A percentile compares a stretch with the other conserved stretches of the same genome.
phyloP scores from a whole-genome alignment of 2,888 invertebrate species.

The Andrena trimmerana region DNA sequence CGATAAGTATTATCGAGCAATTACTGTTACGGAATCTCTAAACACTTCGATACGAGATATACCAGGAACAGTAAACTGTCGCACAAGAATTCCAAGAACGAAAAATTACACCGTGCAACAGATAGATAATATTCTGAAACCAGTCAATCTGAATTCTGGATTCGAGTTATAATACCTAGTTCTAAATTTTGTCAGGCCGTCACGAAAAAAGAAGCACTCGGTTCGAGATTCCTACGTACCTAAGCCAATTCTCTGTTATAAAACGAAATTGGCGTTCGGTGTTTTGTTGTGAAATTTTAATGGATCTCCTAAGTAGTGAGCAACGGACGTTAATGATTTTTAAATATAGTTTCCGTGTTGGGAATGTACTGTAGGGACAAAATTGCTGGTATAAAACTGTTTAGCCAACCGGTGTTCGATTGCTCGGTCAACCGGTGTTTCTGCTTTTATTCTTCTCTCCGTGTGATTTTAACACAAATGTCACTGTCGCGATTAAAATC shows the following conservation, averaged over 20 bases:
- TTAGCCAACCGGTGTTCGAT: conserved; percentile 42
- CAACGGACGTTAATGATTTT: conserved; percentile 50
- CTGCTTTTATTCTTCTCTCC: conserved; percentile 49
- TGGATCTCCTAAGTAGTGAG: neutral
- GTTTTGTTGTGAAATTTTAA: neutral
- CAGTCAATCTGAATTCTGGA: too few species aligned
- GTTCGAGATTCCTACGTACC: too few species aligned
- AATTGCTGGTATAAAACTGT: conserved; percentile 59
- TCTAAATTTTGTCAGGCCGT: too few species aligned
- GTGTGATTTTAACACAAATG: conserved; percentile 47
- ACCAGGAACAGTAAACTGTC: neutral
- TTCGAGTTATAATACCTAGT: too few species aligned
- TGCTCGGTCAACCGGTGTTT: conserved; percentile 55
- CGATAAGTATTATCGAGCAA: neutral
- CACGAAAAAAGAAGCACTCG: too few species aligned
- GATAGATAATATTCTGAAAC: too few species aligned
- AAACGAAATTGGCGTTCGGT: neutral
- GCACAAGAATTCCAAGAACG: neutral
- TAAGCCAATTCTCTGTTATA: neutral
- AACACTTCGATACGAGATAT: neutral
- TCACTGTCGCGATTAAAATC: conserved; percentile 58
- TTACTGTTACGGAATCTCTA: conserved; percentile 8
- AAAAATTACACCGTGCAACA: neutral
- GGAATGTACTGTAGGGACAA: conserved; percentile 1
- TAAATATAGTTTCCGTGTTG: conserved; percentile 53